These are phyloP conservation scores for Hippasteria phrygiana DNA, from an alignment of 53 echinoderm and acorn worm genomes.

Conservation along the genomic window DNA sequence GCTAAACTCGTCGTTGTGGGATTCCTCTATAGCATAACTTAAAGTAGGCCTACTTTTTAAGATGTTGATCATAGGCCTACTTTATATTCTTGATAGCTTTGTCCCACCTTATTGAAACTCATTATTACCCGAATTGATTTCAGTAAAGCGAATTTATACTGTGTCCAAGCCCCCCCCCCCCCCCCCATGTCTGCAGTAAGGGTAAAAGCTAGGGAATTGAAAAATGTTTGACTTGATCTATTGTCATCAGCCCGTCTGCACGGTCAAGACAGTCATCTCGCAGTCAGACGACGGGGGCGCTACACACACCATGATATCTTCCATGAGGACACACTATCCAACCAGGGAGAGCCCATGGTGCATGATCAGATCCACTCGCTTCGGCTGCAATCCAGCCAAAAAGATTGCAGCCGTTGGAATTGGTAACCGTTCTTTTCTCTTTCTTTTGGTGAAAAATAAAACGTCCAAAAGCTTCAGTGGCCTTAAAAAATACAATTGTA, in stretches of 20 bases:
- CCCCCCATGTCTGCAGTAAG: too few species aligned
- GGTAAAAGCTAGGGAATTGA: too few species aligned
- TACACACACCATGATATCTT: conserved; percentile 61
- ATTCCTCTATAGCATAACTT: too few species aligned
- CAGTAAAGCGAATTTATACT: too few species aligned
- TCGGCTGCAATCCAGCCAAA: conserved; percentile 89
- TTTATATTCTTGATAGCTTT: too few species aligned
- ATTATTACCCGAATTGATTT: too few species aligned
- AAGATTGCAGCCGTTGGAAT: conserved; percentile 75
- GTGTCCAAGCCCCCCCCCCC: too few species aligned
- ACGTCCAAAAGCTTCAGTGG: background rate
- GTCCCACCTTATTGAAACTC: too few species aligned
- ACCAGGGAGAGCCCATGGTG: conserved; percentile 34
- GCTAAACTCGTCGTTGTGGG: too few species aligned
- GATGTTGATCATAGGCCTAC: too few species aligned
- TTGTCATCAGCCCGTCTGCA: conserved; percentile 84
- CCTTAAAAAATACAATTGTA: too few species aligned
- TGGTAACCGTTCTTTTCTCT: conserved; percentile 49
- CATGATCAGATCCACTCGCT: conserved; percentile 67
- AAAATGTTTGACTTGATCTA: background rate
- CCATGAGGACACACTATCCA: conserved; percentile 85
- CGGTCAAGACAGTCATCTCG: conserved; percentile 73
- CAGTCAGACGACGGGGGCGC: conserved; percentile 35
- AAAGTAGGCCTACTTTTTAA: too few species aligned
- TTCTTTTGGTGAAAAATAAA: background rate